phyloP scores from a whole-genome alignment of 2,888 invertebrate genomes.

The Brachyopa scutellaris region DNA sequence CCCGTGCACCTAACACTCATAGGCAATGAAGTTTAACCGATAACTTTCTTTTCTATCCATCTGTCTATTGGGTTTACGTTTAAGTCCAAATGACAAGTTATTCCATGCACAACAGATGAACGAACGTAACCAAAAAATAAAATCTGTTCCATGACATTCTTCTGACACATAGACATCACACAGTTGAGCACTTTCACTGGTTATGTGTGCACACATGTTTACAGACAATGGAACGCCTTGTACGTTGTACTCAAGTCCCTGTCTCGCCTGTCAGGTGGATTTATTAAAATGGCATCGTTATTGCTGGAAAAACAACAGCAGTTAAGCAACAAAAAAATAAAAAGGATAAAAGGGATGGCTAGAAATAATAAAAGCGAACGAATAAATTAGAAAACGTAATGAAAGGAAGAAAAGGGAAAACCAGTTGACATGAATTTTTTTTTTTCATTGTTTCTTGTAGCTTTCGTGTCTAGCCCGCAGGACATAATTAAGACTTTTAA shows the following conservation, averaged over 20 bases:
- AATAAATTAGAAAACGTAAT: slow-evolving; percentile 51
- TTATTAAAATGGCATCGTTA: slow-evolving; percentile 49
- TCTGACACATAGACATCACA: slow-evolving; percentile 2
- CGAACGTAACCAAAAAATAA: slow-evolving; percentile 1
- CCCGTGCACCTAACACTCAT: no score
- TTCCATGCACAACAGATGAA: background rate
- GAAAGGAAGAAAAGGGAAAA: slow-evolving; percentile 28
- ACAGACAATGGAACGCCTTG: slow-evolving; percentile 20
- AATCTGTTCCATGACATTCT: slow-evolving; percentile 4
- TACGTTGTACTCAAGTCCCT: slow-evolving; percentile 15
- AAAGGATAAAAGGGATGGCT: slow-evolving; percentile 10
- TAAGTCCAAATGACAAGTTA: slow-evolving; percentile 9
- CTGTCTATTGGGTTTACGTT: slow-evolving; percentile 19
- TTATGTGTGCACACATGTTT: slow-evolving; percentile 15
- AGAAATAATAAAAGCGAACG: slow-evolving; percentile 1
- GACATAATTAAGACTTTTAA: slow-evolving; percentile 70
- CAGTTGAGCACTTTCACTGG: slow-evolving; percentile 16
- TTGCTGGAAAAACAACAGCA: slow-evolving; percentile 14
- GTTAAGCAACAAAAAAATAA: background rate
- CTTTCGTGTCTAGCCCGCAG: slow-evolving; percentile 45
- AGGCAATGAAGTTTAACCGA: no score
- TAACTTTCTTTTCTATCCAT: background rate
- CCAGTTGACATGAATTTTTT: slow-evolving; percentile 32
- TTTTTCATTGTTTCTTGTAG: slow-evolving; percentile 5
- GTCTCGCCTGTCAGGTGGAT: slow-evolving; percentile 43